Evolutionary conservation across 2,113 vertebrate genomes (phyloP).

Genomic region (Lagopus leucura): DNA sequence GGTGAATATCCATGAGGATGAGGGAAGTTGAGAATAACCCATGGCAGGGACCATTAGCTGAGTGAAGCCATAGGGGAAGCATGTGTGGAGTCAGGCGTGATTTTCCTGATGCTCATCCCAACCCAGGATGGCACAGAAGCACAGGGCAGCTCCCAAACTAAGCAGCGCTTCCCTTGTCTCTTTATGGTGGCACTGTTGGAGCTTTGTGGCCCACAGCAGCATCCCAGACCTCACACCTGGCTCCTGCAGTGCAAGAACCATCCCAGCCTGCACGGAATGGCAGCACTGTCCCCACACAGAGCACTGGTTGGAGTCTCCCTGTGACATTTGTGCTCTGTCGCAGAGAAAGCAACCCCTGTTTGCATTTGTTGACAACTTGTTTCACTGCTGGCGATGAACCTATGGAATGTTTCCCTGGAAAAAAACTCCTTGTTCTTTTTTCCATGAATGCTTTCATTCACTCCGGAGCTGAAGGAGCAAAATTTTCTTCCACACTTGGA

Average conservation of each 20-base stretch:
- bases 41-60: background rate
- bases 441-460: constrained; percentile 64
- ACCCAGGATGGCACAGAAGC: fast-evolving
- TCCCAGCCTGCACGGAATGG: background rate
- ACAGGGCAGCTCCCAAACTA: background rate
- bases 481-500: constrained; percentile 32
- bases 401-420: constrained; percentile 59
- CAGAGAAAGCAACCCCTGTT: constrained; percentile 49
- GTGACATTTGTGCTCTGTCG: background rate
- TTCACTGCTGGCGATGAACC: constrained; percentile 47
- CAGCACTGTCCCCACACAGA: background rate
- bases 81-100: background rate
- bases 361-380: constrained; percentile 42
- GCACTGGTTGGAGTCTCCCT: background rate
- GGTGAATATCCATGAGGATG: background rate
- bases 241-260: background rate
- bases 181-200: background rate
- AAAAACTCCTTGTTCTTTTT: constrained; percentile 38
- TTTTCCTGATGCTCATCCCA: background rate
- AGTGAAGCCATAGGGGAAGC: fast-evolving
- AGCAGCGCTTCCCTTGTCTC: background rate
- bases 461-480: constrained; percentile 42
- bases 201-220: background rate
- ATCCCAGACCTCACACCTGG: background rate
- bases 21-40: background rate